These are phyloP conservation scores for Corbicula japonica DNA, from an alignment of 2,888 invertebrate genomes.

Conservation along the genomic window DNA sequence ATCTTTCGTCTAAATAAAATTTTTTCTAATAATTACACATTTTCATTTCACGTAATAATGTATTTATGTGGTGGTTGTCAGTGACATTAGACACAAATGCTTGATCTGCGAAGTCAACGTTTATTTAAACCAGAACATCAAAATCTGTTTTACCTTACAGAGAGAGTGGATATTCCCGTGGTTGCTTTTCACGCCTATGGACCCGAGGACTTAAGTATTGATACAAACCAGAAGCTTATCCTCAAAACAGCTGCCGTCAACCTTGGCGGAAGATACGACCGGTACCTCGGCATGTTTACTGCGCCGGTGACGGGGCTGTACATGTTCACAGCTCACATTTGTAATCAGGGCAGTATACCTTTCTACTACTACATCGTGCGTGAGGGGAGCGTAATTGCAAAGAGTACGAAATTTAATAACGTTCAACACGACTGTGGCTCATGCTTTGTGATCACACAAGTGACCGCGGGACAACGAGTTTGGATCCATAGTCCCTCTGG, in stretches of 20 bases:
- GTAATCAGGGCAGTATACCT: not conserved
- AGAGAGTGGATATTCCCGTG: not conserved
- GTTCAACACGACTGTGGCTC: conserved; percentile 3
- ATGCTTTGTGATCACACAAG: not conserved
- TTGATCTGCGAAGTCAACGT: no score
- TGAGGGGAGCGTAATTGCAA: conserved; percentile 2
- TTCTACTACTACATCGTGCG: conserved; percentile 1
- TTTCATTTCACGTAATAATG: no score
- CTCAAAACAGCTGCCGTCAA: not conserved
- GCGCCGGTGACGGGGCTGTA: conserved; percentile 16
- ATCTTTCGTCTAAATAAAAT: no score
- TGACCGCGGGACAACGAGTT: not conserved
- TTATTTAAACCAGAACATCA: no score
- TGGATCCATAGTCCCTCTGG: conserved; percentile 11
- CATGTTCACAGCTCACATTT: conserved; percentile 5
- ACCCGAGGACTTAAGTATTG: conserved; percentile 5
- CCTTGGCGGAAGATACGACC: conserved; percentile 7
- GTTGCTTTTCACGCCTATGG: conserved; percentile 21
- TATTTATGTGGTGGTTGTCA: no score
- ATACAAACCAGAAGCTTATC: conserved; percentile 16
- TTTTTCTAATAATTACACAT: no score
- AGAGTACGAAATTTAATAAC: conserved; percentile 1
- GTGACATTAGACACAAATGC: no score
- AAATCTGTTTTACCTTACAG: conserved; percentile 15
- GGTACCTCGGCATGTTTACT: conserved; percentile 7